Evolutionary conservation across 2,888 invertebrate genomes (phyloP).

Genomic region (Drosophila ezoana): DNA sequence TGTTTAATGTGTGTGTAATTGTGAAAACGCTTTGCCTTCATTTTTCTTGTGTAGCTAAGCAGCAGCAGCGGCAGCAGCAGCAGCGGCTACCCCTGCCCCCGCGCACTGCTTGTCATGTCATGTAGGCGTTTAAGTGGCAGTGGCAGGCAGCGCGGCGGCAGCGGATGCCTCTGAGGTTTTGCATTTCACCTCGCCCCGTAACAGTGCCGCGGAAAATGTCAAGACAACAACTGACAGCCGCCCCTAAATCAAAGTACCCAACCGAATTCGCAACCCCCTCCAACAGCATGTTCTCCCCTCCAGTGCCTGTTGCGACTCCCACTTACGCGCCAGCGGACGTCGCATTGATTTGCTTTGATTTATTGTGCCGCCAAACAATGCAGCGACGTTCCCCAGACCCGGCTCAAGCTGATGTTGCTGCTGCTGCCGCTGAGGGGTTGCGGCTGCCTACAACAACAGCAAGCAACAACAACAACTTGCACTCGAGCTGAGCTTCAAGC

Average conservation of each 20-base stretch:
- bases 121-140: slow-evolving; percentile 70
- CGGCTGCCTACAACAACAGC: slow-evolving; percentile 44
- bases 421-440: slow-evolving; percentile 56
- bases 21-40: slow-evolving; percentile 65
- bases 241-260: slow-evolving; percentile 58
- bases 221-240: slow-evolving; percentile 56
- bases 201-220: slow-evolving; percentile 40
- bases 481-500: slow-evolving; percentile 76
- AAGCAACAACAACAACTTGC: slow-evolving; percentile 46
- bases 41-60: slow-evolving; percentile 30
- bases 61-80: neutral
- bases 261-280: neutral
- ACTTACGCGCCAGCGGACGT: slow-evolving; percentile 50
- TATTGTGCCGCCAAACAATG: slow-evolving; percentile 78
- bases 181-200: slow-evolving; percentile 9
- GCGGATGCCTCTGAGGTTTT: slow-evolving; percentile 24
- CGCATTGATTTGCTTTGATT: slow-evolving; percentile 84
- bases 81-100: neutral
- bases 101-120: slow-evolving; percentile 54
- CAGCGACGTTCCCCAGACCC: slow-evolving; percentile 54
- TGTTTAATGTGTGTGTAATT: slow-evolving; percentile 82
- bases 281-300: neutral
- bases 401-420: slow-evolving; percentile 20
- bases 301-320: neutral
- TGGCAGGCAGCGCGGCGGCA: slow-evolving; percentile 40